Evolutionary conservation across 2,797 vertebrate genomes (phyloP), one percentile per base, ranked within the genome.

Genomic region (Yasuhikotakia modesta): DNA sequence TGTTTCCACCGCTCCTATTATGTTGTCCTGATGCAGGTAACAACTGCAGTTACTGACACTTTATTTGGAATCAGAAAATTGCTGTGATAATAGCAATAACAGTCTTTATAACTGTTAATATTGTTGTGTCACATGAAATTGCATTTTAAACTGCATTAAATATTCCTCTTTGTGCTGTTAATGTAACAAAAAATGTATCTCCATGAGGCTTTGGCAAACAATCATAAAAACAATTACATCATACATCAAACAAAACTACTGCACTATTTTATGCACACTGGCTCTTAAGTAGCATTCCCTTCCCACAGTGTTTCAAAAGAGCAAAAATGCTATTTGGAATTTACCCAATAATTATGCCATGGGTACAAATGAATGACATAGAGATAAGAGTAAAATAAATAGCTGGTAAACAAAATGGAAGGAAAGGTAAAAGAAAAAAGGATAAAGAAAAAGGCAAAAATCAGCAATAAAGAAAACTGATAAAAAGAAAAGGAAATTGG

Each of bases 11-110:
- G 24, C 24, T 75, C 32, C 32, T 30, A 19, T 52, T 13, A 0
- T 19, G 27, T 52, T 64, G 19, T 64, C 3, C 8, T 53, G 46
- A 1, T n/a, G 61, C 22, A 73, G 8, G 35, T 46, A 58, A 45
- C 46, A 35, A 12, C 70, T 57, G 73, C 32, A 66, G 63, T 75
- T 30, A 17, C 14, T 32, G 27, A 16, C 14, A 61, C 58, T 61
- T 60, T 32, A 11, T 30, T 65, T 24, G 7, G 16, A 66, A 55
- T 24, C 2, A 1, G 17, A 67, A 27, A 46, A 24, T 27, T 48
- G 22, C 22, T 14, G 5, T 67, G 43, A 60, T 58, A 52, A 1
- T 2, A 19, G 16, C 11, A 32, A 2, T 30, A 61, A 13, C 35
- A 13, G 7, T 24, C 2, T 7, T 39, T 65, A 22, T 39, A 53